These are phyloP conservation scores for Bimastos eiseni DNA, from an alignment of 2,888 invertebrate species.

Conservation along the genomic window DNA sequence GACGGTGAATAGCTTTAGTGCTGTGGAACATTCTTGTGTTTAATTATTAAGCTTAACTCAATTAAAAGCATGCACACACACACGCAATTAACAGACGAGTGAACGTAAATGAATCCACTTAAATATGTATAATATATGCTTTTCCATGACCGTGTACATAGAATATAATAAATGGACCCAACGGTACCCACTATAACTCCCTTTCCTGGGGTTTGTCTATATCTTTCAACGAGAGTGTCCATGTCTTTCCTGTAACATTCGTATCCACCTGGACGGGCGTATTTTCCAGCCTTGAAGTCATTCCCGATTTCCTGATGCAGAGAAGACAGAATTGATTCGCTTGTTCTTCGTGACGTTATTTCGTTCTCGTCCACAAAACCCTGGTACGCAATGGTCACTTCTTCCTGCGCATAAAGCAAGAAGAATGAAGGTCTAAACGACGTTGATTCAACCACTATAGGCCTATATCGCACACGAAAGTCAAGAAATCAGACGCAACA, in stretches of 20 bases:
- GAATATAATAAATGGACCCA: not conserved
- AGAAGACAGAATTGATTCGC: not conserved
- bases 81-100: not conserved
- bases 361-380: conserved; percentile 9
- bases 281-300: not conserved
- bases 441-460: not conserved
- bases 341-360: not conserved
- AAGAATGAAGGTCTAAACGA: too few species aligned
- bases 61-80: not conserved
- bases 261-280: conserved; percentile 2
- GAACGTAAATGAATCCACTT: not conserved
- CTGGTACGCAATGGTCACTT: not conserved
- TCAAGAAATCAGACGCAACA: too few species aligned
- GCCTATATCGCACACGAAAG: too few species aligned
- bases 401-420: not conserved
- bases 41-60: too few species aligned
- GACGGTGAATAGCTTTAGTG: too few species aligned
- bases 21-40: too few species aligned
- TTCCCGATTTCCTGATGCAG: not conserved
- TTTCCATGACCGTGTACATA: not conserved
- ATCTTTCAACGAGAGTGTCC: not conserved
- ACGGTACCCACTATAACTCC: conserved; percentile 14
- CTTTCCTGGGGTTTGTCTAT: not conserved
- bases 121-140: not conserved
- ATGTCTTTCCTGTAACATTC: conserved; percentile 8